Percentiles rank a stretch among this genome's conserved stretches.
phyloP scores from a whole-genome alignment of 2,888 invertebrate genomes.

The Amiota communis region DNA sequence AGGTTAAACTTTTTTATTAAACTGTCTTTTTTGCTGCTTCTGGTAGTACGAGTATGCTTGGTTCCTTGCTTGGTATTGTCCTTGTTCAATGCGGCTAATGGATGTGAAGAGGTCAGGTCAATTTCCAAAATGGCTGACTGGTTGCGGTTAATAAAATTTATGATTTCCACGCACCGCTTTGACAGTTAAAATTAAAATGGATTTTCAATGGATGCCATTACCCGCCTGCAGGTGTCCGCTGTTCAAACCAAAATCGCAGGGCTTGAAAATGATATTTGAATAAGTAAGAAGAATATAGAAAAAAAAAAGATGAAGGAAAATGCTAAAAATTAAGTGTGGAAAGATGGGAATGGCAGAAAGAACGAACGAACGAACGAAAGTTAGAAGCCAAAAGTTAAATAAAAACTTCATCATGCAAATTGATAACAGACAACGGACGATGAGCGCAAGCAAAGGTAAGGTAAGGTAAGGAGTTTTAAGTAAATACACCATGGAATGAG shows the following conservation, averaged over 20 bases:
- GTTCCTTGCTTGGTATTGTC: background rate
- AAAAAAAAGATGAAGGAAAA: background rate
- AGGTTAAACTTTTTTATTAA: slow-evolving; percentile 62
- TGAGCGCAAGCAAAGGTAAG: background rate
- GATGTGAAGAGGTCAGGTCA: slow-evolving; percentile 56
- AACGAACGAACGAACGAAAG: slow-evolving; percentile 33
- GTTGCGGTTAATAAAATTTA: slow-evolving; percentile 69
- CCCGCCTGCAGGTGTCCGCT: slow-evolving; percentile 21
- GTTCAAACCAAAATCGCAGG: background rate
- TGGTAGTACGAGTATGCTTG: no score
- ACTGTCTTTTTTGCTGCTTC: slow-evolving; percentile 42
- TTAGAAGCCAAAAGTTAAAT: slow-evolving; percentile 65
- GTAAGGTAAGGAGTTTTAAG: background rate
- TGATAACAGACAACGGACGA: slow-evolving; percentile 52
- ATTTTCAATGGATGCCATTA: slow-evolving; percentile 36
- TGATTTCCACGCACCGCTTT: slow-evolving; percentile 66
- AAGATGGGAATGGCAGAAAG: slow-evolving; percentile 32
- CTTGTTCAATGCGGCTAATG: slow-evolving; percentile 47
- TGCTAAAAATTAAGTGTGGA: background rate
- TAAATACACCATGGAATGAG: background rate
- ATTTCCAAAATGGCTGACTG: slow-evolving; percentile 65
- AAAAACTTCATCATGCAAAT: slow-evolving; percentile 65
- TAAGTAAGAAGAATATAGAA: background rate
- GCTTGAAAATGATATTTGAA: slow-evolving; percentile 16
- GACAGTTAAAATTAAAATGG: slow-evolving; percentile 67